A percentile compares a stretch with the other conserved stretches of the same genome.
Evolutionary conservation across 2,113 vertebrate species (phyloP).

Genomic region (Baryphthengus martii): DNA sequence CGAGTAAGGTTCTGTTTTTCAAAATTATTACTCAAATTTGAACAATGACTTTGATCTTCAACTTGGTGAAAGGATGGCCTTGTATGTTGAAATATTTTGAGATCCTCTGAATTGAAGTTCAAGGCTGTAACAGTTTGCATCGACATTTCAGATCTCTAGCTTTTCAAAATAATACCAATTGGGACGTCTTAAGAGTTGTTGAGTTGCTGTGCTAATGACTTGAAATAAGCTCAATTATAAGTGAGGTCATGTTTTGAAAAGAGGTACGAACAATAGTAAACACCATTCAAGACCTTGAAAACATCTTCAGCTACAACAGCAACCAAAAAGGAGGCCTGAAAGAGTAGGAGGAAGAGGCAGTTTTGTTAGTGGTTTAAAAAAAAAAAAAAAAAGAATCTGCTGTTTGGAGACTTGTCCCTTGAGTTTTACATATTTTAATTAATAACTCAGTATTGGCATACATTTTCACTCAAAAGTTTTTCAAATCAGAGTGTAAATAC

Average conservation of each 20-base stretch:
- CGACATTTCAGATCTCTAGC: constrained; percentile 14
- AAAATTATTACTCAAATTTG: constrained; percentile 17
- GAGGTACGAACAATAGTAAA: constrained; percentile 48
- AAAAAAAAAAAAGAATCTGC: background rate
- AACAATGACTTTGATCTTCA: constrained; percentile 43
- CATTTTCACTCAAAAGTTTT: background rate
- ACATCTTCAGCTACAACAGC: constrained; percentile 10
- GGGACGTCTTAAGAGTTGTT: constrained; percentile 50
- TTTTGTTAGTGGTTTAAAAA: background rate
- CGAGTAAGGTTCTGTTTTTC: constrained; percentile 9
- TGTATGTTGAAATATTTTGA: constrained; percentile 26
- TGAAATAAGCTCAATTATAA: constrained; percentile 58
- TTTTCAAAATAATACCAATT: constrained; percentile 50
- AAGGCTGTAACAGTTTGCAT: background rate
- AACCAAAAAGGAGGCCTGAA: constrained; percentile 12
- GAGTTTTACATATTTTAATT: constrained; percentile 27
- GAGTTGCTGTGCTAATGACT: constrained; percentile 61
- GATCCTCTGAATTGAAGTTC: constrained; percentile 44
- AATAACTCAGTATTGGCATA: background rate
- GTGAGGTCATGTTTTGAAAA: constrained; percentile 58
- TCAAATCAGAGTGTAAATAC: background rate
- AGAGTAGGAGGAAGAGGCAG: background rate
- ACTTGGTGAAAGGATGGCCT: constrained; percentile 26
- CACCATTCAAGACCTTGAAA: constrained; percentile 51
- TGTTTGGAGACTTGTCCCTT: background rate